Evolutionary conservation across 2,797 vertebrate species (phyloP).

Genomic region (Crypturellus tataupa): DNA sequence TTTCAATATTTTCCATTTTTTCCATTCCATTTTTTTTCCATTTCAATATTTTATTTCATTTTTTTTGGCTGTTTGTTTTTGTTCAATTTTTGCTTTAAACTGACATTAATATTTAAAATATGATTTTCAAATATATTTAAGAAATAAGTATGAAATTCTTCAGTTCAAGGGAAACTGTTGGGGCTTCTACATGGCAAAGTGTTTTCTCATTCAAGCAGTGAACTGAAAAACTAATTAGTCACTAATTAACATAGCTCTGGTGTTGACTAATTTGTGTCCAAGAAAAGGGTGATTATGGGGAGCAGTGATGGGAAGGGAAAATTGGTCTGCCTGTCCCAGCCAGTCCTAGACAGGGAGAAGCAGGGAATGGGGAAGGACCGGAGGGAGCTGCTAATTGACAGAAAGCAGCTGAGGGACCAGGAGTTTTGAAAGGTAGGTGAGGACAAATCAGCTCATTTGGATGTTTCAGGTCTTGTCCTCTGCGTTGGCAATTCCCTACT

Average conservation of each 20-base stretch:
- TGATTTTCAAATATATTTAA: neutral
- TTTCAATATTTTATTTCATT: neutral
- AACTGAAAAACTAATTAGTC: conserved; percentile 39
- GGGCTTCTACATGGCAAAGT: neutral
- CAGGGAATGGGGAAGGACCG: neutral
- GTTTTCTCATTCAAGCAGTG: neutral
- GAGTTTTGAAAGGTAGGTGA: neutral
- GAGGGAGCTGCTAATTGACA: neutral
- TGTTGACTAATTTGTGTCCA: conserved; percentile 21
- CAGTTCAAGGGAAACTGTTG: neutral
- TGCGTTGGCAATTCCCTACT: neutral
- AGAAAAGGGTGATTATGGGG: neutral
- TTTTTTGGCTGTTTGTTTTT: neutral
- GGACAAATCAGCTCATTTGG: neutral
- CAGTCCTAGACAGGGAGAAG: neutral
- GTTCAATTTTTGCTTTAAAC: neutral
- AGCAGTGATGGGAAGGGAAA: neutral
- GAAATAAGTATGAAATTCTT: neutral
- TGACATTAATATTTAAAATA: neutral
- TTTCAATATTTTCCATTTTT: neutral
- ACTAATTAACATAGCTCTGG: conserved; percentile 33
- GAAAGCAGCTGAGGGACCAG: neutral
- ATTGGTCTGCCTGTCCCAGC: accelerated
- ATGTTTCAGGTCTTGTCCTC: neutral
- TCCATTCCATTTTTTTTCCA: neutral